These are phyloP conservation scores for Acomys russatus DNA, from an alignment of 2,797 vertebrate species.

Conservation along the genomic window DNA sequence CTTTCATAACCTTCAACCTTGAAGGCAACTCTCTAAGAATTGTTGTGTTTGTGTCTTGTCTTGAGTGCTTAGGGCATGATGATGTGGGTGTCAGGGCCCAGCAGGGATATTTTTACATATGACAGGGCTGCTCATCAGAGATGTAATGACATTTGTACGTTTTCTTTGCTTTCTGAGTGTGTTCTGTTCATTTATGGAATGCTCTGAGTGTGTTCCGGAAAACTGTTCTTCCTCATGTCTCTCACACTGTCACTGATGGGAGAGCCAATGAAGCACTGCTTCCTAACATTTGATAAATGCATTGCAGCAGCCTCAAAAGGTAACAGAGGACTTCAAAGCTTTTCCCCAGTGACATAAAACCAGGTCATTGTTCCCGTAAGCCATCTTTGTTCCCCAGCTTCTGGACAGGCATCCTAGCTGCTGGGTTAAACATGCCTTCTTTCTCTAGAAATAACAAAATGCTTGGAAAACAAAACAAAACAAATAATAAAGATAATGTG, in stretches of 20 bases:
- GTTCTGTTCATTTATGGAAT: slow-evolving; percentile 69
- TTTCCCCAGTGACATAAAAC: slow-evolving; percentile 71
- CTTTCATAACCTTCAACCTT: not conserved
- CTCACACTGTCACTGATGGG: slow-evolving; percentile 73
- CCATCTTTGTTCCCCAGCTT: accelerated
- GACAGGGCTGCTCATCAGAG: slow-evolving; percentile 62
- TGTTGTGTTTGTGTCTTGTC: not conserved
- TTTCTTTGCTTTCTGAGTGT: slow-evolving; percentile 59
- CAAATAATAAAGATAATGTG: not conserved
- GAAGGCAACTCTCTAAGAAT: not conserved
- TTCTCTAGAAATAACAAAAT: slow-evolving; percentile 55
- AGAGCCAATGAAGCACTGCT: slow-evolving; percentile 65
- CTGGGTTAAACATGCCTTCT: not conserved
- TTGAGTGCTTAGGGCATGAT: not conserved
- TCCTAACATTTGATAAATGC: slow-evolving; percentile 72
- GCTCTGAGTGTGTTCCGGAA: slow-evolving; percentile 43
- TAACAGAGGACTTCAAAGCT: slow-evolving; percentile 60
- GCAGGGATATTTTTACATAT: not conserved
- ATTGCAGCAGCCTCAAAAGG: slow-evolving; percentile 3
- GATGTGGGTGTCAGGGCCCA: not conserved
- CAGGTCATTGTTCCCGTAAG: slow-evolving; percentile 72
- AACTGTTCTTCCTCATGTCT: slow-evolving; percentile 55
- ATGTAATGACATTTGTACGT: slow-evolving; percentile 50
- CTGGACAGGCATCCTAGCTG: not conserved
- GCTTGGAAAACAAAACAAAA: slow-evolving; percentile 4